Evolutionary conservation across 2,888 invertebrate species (phyloP).

Genomic region (Pollenia angustigena): DNA sequence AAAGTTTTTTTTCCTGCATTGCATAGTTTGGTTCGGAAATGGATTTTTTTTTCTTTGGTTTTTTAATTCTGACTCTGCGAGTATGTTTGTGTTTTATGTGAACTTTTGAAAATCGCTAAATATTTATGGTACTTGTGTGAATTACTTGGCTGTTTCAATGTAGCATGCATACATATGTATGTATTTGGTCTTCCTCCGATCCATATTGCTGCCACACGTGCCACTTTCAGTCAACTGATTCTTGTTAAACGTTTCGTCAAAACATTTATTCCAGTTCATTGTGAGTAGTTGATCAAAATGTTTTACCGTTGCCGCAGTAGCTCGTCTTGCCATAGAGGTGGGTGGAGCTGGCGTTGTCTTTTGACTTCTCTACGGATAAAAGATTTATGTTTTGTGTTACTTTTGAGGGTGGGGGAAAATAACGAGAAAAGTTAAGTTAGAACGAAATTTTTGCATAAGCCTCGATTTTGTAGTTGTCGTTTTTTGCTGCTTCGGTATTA

Average conservation of each 20-base stretch:
- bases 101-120: conserved; percentile 10
- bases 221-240: conserved; percentile 91
- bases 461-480: background rate
- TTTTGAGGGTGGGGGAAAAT: background rate
- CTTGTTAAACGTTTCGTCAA: conserved; percentile 92
- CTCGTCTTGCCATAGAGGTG: background rate
- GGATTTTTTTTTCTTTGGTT: background rate
- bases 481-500: background rate
- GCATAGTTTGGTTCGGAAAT: background rate
- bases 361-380: background rate
- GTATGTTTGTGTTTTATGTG: background rate
- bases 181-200: conserved; percentile 86
- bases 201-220: conserved; percentile 90
- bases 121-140: conserved; percentile 85
- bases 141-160: conserved; percentile 88
- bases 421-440: too few species aligned
- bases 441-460: background rate
- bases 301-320: conserved; percentile 89
- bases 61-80: too few species aligned
- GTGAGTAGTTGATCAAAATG: conserved; percentile 91
- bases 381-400: conserved; percentile 12
- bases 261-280: conserved; percentile 91
- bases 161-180: too few species aligned
- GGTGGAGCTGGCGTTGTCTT: background rate
- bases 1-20: too few species aligned